These are phyloP conservation scores for Hyposmocoma kahamanoa DNA, from an alignment of 1,140 invertebrate species.

Conservation along the genomic window DNA sequence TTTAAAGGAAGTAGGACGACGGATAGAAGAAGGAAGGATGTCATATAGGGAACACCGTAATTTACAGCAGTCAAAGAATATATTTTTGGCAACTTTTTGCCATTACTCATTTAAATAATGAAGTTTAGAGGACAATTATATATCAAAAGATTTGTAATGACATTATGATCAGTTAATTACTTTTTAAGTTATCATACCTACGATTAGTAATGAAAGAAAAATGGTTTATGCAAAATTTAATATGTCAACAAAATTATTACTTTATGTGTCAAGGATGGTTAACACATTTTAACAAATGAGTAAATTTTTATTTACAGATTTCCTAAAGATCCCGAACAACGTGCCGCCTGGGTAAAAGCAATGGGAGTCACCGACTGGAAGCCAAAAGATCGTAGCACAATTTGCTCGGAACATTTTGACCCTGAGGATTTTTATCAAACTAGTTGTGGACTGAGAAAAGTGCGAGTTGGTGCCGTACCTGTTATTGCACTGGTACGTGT, in stretches of 20 bases:
- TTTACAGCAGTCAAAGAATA: too few species aligned
- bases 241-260: not conserved
- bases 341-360: constrained; percentile 34
- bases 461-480: constrained; percentile 38
- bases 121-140: too few species aligned
- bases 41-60: too few species aligned
- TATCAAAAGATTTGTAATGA: not conserved
- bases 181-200: not conserved
- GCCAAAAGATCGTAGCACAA: constrained; percentile 35
- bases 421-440: constrained; percentile 43
- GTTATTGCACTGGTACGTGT: constrained; percentile 21
- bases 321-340: constrained; percentile 30
- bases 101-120: too few species aligned
- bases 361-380: constrained; percentile 33
- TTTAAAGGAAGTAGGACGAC: too few species aligned
- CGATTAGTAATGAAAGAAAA: not conserved
- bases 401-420: constrained; percentile 48
- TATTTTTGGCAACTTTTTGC: too few species aligned
- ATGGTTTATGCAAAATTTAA: too few species aligned
- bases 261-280: not conserved
- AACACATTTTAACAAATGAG: not conserved
- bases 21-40: too few species aligned
- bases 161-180: not conserved
- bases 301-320: constrained; percentile 22
- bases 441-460: constrained; percentile 30